phyloP scores from a whole-genome alignment of 2,797 vertebrate genomes.

The Siniperca scherzeri region DNA sequence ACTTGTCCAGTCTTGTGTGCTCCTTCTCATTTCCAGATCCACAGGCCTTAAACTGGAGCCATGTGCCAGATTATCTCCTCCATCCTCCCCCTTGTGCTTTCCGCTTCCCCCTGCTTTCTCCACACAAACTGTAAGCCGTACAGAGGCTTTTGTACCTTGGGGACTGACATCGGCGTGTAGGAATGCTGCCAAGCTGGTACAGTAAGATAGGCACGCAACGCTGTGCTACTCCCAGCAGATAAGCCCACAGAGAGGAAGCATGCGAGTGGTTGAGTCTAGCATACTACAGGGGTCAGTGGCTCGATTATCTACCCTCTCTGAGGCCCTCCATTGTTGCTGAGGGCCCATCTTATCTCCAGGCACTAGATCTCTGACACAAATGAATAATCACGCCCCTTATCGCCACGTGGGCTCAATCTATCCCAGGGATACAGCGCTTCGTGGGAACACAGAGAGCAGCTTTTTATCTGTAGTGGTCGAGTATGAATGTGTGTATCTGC shows the following conservation, averaged over 20 bases:
- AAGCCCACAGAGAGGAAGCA: conserved; percentile 60
- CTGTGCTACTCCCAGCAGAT: conserved; percentile 68
- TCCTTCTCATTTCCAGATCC: conserved; percentile 46
- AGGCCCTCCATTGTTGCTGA: conserved; percentile 69
- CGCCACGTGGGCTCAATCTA: conserved; percentile 51
- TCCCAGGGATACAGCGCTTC: conserved; percentile 24
- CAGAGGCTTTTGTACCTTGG: conserved; percentile 61
- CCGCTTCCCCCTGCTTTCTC: conserved; percentile 42
- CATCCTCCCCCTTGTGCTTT: conserved; percentile 29
- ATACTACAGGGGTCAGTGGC: conserved; percentile 71
- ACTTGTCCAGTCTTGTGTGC: conserved; percentile 4
- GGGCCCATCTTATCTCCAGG: conserved; percentile 75
- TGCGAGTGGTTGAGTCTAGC: conserved; percentile 45
- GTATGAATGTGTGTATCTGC: conserved; percentile 15
- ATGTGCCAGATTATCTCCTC: conserved; percentile 63
- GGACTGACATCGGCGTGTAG: conserved; percentile 61
- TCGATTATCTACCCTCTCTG: conserved; percentile 76
- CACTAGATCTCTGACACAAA: conserved; percentile 74
- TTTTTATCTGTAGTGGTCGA: conserved; percentile 11
- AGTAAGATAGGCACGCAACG: conserved; percentile 68
- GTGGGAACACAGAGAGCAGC: conserved; percentile 41
- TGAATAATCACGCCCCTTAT: conserved; percentile 71
- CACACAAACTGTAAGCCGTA: conserved; percentile 52
- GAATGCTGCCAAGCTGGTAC: conserved; percentile 71
- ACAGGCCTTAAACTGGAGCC: conserved; percentile 49